phyloP scores from a whole-genome alignment of 2,797 vertebrate genomes.

The Poecilia gillii region DNA sequence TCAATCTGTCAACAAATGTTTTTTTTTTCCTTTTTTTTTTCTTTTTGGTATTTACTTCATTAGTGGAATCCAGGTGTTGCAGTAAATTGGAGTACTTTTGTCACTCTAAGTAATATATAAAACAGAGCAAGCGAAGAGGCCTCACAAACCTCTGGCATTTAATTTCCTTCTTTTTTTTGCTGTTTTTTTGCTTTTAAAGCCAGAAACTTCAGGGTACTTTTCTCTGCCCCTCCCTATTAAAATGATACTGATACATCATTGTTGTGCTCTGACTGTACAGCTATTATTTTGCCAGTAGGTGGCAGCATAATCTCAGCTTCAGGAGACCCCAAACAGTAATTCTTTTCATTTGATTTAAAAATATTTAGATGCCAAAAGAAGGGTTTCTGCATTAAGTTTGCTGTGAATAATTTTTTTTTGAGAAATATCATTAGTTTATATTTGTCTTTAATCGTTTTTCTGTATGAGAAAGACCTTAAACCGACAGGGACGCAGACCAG shows the following conservation, averaged over 20 bases:
- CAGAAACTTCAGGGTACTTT: not conserved
- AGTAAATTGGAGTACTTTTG: not conserved
- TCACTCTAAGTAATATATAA: slow-evolving; percentile 4
- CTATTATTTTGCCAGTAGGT: slow-evolving; percentile 60
- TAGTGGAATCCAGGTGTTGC: not conserved
- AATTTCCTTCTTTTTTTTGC: not conserved
- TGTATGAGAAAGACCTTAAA: not conserved
- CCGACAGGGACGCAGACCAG: not conserved
- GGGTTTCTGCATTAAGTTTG: not conserved
- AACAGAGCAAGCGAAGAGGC: slow-evolving; percentile 13
- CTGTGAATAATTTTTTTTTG: not conserved
- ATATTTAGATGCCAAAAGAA: not conserved
- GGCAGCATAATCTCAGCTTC: slow-evolving; percentile 33
- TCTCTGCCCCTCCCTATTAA: not conserved
- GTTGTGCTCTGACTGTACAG: slow-evolving; percentile 12
- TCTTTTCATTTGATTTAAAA: not conserved
- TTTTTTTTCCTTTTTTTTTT: slow-evolving; percentile 35
- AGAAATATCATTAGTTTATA: not conserved
- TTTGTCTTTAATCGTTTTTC: not conserved
- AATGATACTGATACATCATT: not conserved
- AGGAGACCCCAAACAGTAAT: not conserved
- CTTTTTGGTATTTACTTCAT: not conserved
- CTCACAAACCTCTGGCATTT: not conserved
- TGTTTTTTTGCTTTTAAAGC: not conserved
- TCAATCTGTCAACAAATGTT: slow-evolving; percentile 48